Evolutionary conservation across 1,140 invertebrate genomes (phyloP).

Genomic region (Zaprionus taronus): DNA sequence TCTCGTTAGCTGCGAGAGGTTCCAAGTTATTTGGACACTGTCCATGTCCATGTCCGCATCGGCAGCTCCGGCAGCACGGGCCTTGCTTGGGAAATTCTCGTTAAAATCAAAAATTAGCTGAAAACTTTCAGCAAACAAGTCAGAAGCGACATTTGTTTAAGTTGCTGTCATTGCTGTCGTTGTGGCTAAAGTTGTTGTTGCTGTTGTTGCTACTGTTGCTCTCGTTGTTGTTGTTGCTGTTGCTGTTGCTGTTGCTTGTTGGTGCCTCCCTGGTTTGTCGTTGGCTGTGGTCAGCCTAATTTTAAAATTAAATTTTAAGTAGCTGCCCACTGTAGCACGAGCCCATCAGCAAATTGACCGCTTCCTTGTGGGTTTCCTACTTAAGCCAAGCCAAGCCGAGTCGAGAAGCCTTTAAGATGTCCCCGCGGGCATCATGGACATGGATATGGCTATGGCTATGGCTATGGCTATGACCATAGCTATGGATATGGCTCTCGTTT

Average conservation of each 20-base stretch:
- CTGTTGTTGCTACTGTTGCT: background rate
- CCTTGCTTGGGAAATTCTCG: slow-evolving; percentile 65
- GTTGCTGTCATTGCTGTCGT: slow-evolving; percentile 46
- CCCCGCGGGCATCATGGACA: slow-evolving; percentile 14
- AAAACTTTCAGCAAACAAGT: slow-evolving; percentile 70
- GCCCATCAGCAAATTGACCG: slow-evolving; percentile 44
- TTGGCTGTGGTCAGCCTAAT: slow-evolving; percentile 53
- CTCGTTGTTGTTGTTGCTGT: background rate
- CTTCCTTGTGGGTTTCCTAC: slow-evolving; percentile 18
- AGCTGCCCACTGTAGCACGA: slow-evolving; percentile 24
- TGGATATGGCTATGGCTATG: slow-evolving; percentile 28
- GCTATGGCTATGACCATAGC: background rate
- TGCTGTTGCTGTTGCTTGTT: slow-evolving; percentile 34
- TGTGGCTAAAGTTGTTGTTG: slow-evolving; percentile 23
- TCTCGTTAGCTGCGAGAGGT: slow-evolving; percentile 75
- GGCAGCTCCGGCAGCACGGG: slow-evolving; percentile 7
- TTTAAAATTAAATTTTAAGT: slow-evolving; percentile 73
- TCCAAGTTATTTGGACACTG: slow-evolving; percentile 71
- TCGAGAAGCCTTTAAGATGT: slow-evolving; percentile 38
- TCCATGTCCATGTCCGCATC: slow-evolving; percentile 54
- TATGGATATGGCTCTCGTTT: background rate
- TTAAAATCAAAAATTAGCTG: slow-evolving; percentile 77
- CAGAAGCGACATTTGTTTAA: slow-evolving; percentile 68
- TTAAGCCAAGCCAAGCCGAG: background rate
- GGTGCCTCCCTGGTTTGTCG: slow-evolving; percentile 17